phyloP scores from a whole-genome alignment of 1,140 invertebrate genomes.

The Panagrolaimus sp. region DNA sequence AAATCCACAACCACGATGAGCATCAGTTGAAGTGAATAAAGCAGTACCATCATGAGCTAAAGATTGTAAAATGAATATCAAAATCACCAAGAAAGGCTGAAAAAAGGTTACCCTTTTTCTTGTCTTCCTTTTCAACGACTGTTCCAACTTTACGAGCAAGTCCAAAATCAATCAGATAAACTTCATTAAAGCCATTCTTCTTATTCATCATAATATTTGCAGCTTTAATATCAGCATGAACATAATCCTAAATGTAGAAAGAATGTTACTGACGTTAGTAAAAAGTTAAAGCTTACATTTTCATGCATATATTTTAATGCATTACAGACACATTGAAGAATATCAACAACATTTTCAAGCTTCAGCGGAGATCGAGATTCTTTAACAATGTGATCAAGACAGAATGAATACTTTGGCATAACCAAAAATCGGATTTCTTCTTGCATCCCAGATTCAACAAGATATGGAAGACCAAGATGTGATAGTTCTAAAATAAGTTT shows the following conservation, averaged over 20 bases:
- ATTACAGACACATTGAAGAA: conserved; percentile 31
- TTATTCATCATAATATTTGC: conserved; percentile 39
- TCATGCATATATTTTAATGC: conserved; percentile 44
- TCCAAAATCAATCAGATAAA: conserved; percentile 43
- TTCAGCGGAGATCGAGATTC: conserved; percentile 17
- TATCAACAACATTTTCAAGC: conserved; percentile 18
- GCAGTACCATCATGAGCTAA: conserved; percentile 87
- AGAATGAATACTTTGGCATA: conserved; percentile 39
- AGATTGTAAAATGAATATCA: no score
- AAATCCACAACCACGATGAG: conserved; percentile 69
- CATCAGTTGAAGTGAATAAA: conserved; percentile 89
- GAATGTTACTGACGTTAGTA: neutral
- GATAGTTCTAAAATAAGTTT: no score
- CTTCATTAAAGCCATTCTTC: conserved; percentile 25
- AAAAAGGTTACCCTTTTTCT: conserved; percentile 17
- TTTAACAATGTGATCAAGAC: conserved; percentile 35
- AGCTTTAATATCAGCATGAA: conserved; percentile 47
- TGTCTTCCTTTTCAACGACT: conserved; percentile 34
- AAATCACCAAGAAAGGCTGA: no score
- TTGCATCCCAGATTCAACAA: conserved; percentile 36
- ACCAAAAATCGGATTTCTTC: conserved; percentile 37
- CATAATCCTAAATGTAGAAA: conserved; percentile 34
- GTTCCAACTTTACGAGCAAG: conserved; percentile 34
- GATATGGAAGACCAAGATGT: conserved; percentile 34
- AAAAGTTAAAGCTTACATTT: conserved; percentile 24